A percentile compares a stretch with the other conserved stretches of the same genome.
phyloP scores from a whole-genome alignment of 2,888 invertebrate species.

The Teinopalpus imperialis region DNA sequence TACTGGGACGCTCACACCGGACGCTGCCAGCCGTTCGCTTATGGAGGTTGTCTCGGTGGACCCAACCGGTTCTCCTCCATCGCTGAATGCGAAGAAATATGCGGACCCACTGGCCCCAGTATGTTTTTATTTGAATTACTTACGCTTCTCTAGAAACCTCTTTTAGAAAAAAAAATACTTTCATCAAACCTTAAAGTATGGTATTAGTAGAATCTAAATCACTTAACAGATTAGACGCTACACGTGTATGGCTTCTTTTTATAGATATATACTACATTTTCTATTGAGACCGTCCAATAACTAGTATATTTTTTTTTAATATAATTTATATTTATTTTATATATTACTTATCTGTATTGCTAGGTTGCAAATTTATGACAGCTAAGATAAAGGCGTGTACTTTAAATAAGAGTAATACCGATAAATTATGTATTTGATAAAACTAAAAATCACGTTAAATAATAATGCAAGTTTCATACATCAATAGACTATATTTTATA shows the following conservation, averaged over 20 bases:
- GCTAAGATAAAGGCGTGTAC: too few relatives aligned
- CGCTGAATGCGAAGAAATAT: slow-evolving; percentile 89
- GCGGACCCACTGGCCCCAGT: slow-evolving; percentile 67
- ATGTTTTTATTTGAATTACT: slow-evolving; percentile 8
- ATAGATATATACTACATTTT: not conserved
- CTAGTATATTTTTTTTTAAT: too few relatives aligned
- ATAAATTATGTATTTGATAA: too few relatives aligned
- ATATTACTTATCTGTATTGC: too few relatives aligned
- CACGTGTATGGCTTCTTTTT: not conserved
- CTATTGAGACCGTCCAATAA: too few relatives aligned
- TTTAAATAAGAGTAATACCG: too few relatives aligned
- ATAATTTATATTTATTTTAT: too few relatives aligned
- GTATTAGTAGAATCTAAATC: not conserved
- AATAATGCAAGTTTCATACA: too few relatives aligned
- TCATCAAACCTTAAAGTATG: not conserved
- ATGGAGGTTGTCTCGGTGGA: slow-evolving; percentile 92
- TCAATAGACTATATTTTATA: too few relatives aligned
- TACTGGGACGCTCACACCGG: slow-evolving; percentile 85
- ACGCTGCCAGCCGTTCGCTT: slow-evolving; percentile 86
- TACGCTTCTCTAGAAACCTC: not conserved
- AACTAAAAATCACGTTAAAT: too few relatives aligned
- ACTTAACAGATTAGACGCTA: not conserved
- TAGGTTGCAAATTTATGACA: too few relatives aligned
- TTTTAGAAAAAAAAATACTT: not conserved
- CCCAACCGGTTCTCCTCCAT: slow-evolving; percentile 90